Base-by-base conservation (phyloP, 2,888 invertebrate genomes). In the Tuta absoluta region DNA sequence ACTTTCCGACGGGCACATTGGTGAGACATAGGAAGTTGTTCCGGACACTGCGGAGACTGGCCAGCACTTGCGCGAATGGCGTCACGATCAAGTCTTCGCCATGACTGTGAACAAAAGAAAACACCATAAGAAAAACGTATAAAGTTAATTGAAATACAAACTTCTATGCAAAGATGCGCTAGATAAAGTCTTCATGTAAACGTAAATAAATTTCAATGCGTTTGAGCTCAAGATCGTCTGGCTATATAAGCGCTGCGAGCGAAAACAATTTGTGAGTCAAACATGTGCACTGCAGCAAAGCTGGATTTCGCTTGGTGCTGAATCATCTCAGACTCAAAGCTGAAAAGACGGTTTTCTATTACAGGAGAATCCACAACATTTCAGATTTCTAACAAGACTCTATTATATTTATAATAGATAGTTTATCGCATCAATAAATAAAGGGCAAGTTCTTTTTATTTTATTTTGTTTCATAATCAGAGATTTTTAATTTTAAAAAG, bases 51-150 rank as follows among this genome's bases (percentile, higher is more conserved):
- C 99, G 96, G 87, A 99, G 94, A 92, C 98, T 98, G 89, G 99
- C 99, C 92, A 99, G 95, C 91, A 99, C 98, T 94, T 99, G 99
- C 91, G 99, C 99, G 93, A 99, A 99, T 80, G 99, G 99, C 79
- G 99, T 99, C 87, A 99, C 99, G 86, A 99, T 99, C 93, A 99
- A 95, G 93, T 99, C 99, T 93, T 99, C 99, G 85, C 98, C 98
- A 94, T 99, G 98, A 92, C 98, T 92, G 92, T 75, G 79, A 71
- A 87, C 86, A 89, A 90, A 78, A 76, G 66, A 66, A 66, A 69
- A 62, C 24, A 17, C 17, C 17, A 57, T 57, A 17, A 24, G 56
- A 1, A 17, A 8, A 17, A 41, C 1, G 1, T 1, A 14, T 17
- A n/a, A n/a, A 4, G 11, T 45, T 1, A 45, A 45, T n/a, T n/a